Evolutionary conservation across 2,888 invertebrate genomes (phyloP).

Genomic region (Lampropteryx suffumata): DNA sequence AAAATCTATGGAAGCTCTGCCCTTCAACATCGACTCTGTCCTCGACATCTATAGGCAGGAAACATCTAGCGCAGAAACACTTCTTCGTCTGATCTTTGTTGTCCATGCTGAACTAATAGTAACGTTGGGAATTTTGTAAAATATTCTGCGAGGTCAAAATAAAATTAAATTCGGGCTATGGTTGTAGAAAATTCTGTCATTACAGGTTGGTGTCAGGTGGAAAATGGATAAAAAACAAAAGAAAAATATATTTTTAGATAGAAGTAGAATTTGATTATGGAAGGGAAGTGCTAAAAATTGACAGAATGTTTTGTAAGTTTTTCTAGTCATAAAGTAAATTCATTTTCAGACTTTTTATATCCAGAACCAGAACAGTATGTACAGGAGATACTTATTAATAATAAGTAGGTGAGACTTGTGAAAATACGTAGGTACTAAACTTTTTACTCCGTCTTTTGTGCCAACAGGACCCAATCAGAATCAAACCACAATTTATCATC

Average conservation of each 20-base stretch:
- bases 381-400: too few species aligned
- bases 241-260: constrained; percentile 30
- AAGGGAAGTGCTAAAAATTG: constrained; percentile 19
- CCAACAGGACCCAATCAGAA: too few species aligned
- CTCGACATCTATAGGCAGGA: constrained; percentile 59
- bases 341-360: too few species aligned
- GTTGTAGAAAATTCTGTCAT: constrained; percentile 54
- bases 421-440: too few species aligned
- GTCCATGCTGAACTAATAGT: constrained; percentile 48
- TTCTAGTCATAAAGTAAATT: too few species aligned
- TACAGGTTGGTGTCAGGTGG: constrained; percentile 51
- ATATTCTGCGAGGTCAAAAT: constrained; percentile 3
- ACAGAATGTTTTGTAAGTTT: constrained; percentile 20
- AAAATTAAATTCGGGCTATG: constrained; percentile 27
- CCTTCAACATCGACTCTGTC: constrained; percentile 69
- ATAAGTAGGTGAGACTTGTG: too few species aligned
- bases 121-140: constrained; percentile 43
- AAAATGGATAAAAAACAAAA: constrained; percentile 50
- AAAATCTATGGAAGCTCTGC: constrained; percentile 67
- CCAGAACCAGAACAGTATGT: too few species aligned
- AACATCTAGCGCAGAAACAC: constrained; percentile 72
- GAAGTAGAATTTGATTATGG: constrained; percentile 39
- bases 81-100: constrained; percentile 63
- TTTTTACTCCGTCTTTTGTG: too few species aligned
- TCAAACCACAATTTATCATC: too few species aligned